These are phyloP conservation scores for Rhaphigaster nebulosa DNA, from an alignment of 2,888 invertebrate species.

Conservation along the genomic window DNA sequence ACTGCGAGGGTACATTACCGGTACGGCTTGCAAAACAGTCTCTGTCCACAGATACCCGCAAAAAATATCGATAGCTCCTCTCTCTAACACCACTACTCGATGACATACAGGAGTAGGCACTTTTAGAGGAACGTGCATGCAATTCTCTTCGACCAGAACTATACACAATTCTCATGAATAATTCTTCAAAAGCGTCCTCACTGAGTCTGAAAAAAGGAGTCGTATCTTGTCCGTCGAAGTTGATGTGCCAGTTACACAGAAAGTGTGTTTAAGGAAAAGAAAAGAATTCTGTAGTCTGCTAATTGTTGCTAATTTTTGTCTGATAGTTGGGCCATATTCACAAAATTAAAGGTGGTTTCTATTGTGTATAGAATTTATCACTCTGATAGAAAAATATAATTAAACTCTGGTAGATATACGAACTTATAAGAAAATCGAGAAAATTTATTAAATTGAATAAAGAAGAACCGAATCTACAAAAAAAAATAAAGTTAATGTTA, in stretches of 20 bases:
- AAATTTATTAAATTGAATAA: too few species aligned
- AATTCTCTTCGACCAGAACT: not conserved
- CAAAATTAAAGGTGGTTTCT: not conserved
- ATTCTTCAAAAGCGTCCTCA: not conserved
- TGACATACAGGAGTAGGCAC: not conserved
- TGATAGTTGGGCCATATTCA: not conserved
- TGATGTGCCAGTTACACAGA: not conserved
- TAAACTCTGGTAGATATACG: too few species aligned
- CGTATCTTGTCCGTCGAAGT: not conserved
- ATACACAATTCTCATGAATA: slow-evolving; percentile 24
- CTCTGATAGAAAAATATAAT: too few species aligned
- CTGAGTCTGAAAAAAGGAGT: not conserved
- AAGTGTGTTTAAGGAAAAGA: not conserved
- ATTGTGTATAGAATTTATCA: too few species aligned
- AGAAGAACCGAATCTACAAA: too few species aligned
- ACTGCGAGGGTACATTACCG: not conserved
- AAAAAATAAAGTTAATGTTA: too few species aligned
- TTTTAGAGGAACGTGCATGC: not conserved
- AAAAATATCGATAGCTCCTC: not conserved
- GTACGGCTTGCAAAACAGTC: slow-evolving; percentile 11
- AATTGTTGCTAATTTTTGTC: too few species aligned
- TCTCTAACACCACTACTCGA: not conserved
- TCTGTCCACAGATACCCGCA: not conserved
- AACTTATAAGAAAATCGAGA: too few species aligned
- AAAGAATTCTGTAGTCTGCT: not conserved